These are phyloP conservation scores for Cephus nigrinus DNA, from an alignment of 2,888 invertebrate species.

Conservation along the genomic window DNA sequence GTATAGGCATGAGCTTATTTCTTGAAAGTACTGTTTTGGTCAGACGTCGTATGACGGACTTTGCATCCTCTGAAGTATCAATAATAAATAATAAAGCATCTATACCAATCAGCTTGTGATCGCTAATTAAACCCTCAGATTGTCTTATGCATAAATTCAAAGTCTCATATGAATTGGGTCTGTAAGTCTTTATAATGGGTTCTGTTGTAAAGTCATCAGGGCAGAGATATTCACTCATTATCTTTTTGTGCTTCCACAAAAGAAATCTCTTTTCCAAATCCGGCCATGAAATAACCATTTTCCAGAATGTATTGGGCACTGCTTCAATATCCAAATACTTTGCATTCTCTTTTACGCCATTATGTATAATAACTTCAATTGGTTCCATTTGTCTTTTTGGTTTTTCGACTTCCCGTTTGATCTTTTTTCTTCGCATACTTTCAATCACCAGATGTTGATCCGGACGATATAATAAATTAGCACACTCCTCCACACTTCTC, in stretches of 20 bases:
- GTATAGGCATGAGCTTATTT: constrained; percentile 54
- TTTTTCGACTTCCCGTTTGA: constrained; percentile 37
- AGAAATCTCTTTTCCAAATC: constrained; percentile 66
- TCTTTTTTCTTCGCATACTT: constrained; percentile 65
- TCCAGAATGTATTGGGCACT: constrained; percentile 71
- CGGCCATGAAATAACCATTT: constrained; percentile 72
- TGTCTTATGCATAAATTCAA: constrained; percentile 56
- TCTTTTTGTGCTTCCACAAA: constrained; percentile 67
- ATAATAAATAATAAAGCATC: constrained; percentile 56
- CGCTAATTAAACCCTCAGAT: constrained; percentile 48
- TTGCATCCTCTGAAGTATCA: constrained; percentile 44
- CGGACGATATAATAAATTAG: constrained; percentile 64
- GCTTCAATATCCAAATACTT: constrained; percentile 64
- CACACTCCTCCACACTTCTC: constrained; percentile 62
- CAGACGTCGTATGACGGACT: constrained; percentile 45
- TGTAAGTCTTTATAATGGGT: constrained; percentile 52
- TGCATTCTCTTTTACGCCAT: constrained; percentile 69
- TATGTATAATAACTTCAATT: constrained; percentile 66
- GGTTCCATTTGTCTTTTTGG: constrained; percentile 49
- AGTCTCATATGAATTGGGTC: constrained; percentile 50
- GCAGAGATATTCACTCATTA: constrained; percentile 67
- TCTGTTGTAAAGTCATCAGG: constrained; percentile 54
- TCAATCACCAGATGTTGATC: constrained; percentile 66
- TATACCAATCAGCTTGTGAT: constrained; percentile 46
- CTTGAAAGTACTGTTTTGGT: constrained; percentile 51